Base-by-base conservation (phyloP, 2,113 vertebrate species). In the Daphoenositta chrysoptera region DNA sequence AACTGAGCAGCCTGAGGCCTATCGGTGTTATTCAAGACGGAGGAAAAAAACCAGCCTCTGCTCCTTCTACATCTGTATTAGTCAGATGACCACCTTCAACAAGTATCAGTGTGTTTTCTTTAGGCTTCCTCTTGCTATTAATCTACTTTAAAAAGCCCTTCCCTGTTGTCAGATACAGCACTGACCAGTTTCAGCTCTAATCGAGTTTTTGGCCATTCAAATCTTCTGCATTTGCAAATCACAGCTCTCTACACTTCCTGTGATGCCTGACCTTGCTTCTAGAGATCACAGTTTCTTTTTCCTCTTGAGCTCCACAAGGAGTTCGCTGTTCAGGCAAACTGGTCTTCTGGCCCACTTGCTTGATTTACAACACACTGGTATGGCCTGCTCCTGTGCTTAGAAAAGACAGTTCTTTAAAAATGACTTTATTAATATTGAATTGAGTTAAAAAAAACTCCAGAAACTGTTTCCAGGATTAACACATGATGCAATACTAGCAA, bases 181-280 rank as follows among this genome's bases (percentile, higher is more conserved):
- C 22, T 27, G n/a, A 17, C 11, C 23, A 82, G 15, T 51, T 83
- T 54, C 9, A 4, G 15, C 39, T 66, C 42, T 27, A 63, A 63
- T 0, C n/a, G 35, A 87, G 30, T 35, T 90, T 90, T 22, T 30
- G 30, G 20, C 45, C 27, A 83, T 87, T 72, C 2, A 0, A 5
- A 66, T 53, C 28, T 64, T 82, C 28, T 42, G 9, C 23, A 42
- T 2, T 45, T 5, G 26, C 11, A 31, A 85, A 85, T 20, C 54
- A 78, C 30, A 78, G 40, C 40, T 83, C 50, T 64, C 10, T n/a
- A n/a, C 12, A 31, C 16, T 20, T 72, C 26, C 50, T 56, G 18
- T 3, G 1, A 73, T 56, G 40, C 33, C 50, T 51, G 20, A 69
- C 10, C 20, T 60, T 1, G 0, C 10, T 85, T 65, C 44, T 33